These are phyloP conservation scores for Plectus sambesii DNA, from an alignment of 1,140 invertebrate species.

Conservation along the genomic window DNA sequence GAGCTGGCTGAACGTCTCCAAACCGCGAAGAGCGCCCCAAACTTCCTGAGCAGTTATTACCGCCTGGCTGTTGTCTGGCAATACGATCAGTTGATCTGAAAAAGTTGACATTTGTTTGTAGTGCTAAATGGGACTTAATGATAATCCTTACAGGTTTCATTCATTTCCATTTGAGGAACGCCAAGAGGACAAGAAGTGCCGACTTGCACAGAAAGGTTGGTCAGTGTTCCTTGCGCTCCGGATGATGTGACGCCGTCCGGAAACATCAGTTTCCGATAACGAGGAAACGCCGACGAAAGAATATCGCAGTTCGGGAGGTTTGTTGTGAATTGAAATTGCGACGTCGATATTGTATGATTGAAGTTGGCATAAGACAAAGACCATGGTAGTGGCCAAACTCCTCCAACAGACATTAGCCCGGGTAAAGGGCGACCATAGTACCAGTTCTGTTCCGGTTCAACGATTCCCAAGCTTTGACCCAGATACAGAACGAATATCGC, in stretches of 20 bases:
- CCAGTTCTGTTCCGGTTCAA: too few species aligned
- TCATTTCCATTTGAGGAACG: slow-evolving; percentile 29
- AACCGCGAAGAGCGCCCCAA: slow-evolving; percentile 38
- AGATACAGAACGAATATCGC: too few species aligned
- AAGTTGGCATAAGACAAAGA: slow-evolving; percentile 17
- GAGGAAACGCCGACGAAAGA: slow-evolving; percentile 17
- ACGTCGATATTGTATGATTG: slow-evolving; percentile 9
- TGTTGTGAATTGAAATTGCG: slow-evolving; percentile 9
- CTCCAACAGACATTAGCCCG: too few species aligned
- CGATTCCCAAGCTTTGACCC: too few species aligned
- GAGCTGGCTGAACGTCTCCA: slow-evolving; percentile 43
- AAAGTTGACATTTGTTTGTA: too few species aligned
- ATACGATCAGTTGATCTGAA: slow-evolving; percentile 33
- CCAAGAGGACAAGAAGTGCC: slow-evolving; percentile 20
- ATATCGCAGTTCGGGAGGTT: slow-evolving; percentile 21
- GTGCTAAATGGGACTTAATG: slow-evolving; percentile 1
- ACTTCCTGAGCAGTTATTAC: slow-evolving; percentile 37
- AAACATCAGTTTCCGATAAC: slow-evolving; percentile 22
- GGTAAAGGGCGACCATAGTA: too few species aligned
- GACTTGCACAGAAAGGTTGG: too few species aligned
- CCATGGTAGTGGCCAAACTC: slow-evolving; percentile 38
- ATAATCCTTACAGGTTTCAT: slow-evolving; percentile 30
- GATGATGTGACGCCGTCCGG: too few species aligned
- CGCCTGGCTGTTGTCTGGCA: slow-evolving; percentile 19
- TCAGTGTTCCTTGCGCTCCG: too few species aligned